Conservation (phyloP, 2,113 vertebrate genomes). For the Piaya cayana region DNA sequence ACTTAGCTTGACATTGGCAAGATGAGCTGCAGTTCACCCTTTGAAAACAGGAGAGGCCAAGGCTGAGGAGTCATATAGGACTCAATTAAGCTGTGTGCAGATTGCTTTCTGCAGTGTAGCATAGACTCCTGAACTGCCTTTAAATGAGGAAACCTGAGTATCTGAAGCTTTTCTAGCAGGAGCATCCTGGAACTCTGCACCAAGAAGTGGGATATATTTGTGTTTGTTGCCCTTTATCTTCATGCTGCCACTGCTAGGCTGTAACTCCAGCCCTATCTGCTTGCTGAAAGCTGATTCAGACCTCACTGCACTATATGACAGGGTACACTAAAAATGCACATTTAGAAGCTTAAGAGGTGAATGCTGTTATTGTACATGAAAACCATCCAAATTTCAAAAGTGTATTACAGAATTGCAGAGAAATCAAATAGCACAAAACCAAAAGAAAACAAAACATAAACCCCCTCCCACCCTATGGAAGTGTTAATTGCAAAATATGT, state of each 20-base stretch:
- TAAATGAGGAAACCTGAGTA: neutral
- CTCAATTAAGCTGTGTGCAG: neutral
- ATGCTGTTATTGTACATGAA: neutral
- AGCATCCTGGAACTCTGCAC: neutral
- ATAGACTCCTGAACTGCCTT: neutral
- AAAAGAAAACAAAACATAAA: neutral
- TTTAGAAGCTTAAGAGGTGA: neutral
- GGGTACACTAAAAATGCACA: neutral
- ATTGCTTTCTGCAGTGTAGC: neutral
- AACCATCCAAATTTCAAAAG: neutral
- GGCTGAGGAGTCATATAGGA: neutral
- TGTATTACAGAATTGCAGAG: neutral
- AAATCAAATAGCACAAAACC: neutral
- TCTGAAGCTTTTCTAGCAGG: neutral
- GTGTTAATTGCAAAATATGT: neutral
- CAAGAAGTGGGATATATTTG: neutral
- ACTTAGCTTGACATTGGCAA: neutral
- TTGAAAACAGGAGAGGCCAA: neutral
- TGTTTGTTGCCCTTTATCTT: neutral
- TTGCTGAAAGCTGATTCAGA: neutral
- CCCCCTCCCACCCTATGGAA: fast-evolving
- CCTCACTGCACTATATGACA: neutral
- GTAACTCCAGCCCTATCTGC: neutral
- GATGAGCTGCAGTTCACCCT: neutral
- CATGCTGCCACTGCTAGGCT: neutral